These are phyloP conservation scores for Phymanthus crucifer DNA, from an alignment of 92 coral and sea anemone species.

Conservation along the genomic window DNA sequence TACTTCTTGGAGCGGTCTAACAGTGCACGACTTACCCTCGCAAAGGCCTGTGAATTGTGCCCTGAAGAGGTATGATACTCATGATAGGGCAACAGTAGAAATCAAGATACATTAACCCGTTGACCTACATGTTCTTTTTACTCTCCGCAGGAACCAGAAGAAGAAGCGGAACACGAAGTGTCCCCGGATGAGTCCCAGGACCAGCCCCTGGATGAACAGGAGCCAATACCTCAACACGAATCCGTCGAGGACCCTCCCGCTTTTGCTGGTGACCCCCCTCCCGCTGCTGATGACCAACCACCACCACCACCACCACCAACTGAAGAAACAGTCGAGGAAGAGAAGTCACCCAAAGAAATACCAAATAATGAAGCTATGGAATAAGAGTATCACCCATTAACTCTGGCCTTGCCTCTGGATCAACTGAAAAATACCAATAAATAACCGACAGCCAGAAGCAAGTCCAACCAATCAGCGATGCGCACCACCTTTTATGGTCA, in stretches of 20 bases:
- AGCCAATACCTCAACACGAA: slow-evolving; percentile 1
- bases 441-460: neutral
- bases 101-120: neutral
- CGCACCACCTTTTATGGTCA: slow-evolving; percentile 5
- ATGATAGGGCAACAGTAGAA: neutral
- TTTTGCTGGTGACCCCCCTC: slow-evolving; percentile 14
- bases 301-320: slow-evolving; percentile 18
- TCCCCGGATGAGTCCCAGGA: slow-evolving; percentile 81
- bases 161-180: slow-evolving; percentile 76
- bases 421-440: neutral
- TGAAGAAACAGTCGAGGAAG: neutral
- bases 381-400: neutral
- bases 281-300: neutral
- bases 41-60: slow-evolving; percentile 94
- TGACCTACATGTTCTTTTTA: neutral
- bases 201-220: slow-evolving; percentile 22
- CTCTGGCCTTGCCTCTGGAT: neutral
- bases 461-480: neutral
- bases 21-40: slow-evolving; percentile 98
- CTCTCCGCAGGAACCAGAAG: slow-evolving; percentile 79
- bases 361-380: neutral
- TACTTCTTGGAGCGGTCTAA: slow-evolving; percentile 97
- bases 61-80: slow-evolving; percentile 88
- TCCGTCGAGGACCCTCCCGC: slow-evolving; percentile 14
- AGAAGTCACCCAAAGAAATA: neutral